A percentile compares a stretch with the other conserved stretches of the same genome.
These are phyloP conservation scores for Callyntrura guangdongensis DNA, from an alignment of 2,888 invertebrate species.

Conservation along the genomic window DNA sequence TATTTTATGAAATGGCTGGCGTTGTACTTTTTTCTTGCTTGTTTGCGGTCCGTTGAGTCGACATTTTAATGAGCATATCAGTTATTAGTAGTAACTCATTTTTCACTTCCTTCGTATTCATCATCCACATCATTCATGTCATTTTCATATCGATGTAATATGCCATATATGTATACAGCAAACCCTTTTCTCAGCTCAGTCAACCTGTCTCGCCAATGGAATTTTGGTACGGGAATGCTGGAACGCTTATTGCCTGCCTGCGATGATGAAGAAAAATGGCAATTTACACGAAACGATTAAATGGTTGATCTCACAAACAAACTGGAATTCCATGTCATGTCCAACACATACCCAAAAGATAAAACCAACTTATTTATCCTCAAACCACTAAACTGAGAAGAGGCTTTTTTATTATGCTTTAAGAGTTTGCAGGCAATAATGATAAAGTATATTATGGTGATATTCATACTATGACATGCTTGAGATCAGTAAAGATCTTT, in stretches of 20 bases:
- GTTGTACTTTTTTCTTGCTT: not conserved
- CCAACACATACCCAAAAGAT: too few relatives aligned
- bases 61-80: slow-evolving; percentile 78
- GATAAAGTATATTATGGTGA: not conserved
- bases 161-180: not conserved
- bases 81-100: slow-evolving; percentile 78
- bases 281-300: not conserved
- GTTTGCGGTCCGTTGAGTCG: slow-evolving; percentile 19
- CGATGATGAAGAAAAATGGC: not conserved
- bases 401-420: not conserved
- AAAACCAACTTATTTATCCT: too few relatives aligned
- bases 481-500: slow-evolving; percentile 1
- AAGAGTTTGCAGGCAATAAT: not conserved
- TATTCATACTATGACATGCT: not conserved
- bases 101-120: slow-evolving; percentile 71
- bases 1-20: slow-evolving; percentile 1
- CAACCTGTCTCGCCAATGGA: not conserved
- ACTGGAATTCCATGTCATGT: slow-evolving; percentile 73
- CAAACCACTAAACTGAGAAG: too few relatives aligned
- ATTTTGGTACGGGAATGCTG: not conserved
- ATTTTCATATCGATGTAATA: slow-evolving; percentile 44
- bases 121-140: slow-evolving; percentile 49
- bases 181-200: not conserved
- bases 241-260: not conserved
- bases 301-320: slow-evolving; percentile 43